phyloP scores from a whole-genome alignment of 2,888 invertebrate genomes.

The Epistrophe eligans region DNA sequence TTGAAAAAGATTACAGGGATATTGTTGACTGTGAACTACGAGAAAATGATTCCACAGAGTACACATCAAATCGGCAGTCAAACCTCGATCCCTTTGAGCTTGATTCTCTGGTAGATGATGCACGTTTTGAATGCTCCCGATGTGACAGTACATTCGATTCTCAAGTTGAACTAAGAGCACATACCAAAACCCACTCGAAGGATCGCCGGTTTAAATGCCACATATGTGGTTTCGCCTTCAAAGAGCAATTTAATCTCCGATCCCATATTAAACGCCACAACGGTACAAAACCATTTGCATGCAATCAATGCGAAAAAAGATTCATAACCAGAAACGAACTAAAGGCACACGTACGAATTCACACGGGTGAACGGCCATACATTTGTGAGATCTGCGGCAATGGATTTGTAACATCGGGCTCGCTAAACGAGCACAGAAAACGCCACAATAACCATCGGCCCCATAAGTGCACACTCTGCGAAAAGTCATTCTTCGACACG shows the following conservation, averaged over 20 bases:
- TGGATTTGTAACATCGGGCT: conserved; percentile 55
- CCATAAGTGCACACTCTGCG: conserved; percentile 69
- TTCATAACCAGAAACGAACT: conserved; percentile 71
- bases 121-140: conserved; percentile 42
- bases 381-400: conserved; percentile 71
- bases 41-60: conserved; percentile 19
- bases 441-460: conserved; percentile 66
- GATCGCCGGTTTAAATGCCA: conserved; percentile 72
- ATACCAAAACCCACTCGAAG: conserved; percentile 57
- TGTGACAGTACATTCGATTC: conserved; percentile 54
- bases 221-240: conserved; percentile 71
- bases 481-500: conserved; percentile 79
- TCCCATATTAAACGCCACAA: conserved; percentile 73
- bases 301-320: conserved; percentile 62
- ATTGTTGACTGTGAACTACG: conserved; percentile 19
- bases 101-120: background rate
- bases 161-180: conserved; percentile 10
- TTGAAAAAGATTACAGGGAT: conserved; percentile 45
- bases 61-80: no score
- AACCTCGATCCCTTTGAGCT: background rate
- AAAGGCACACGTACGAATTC: conserved; percentile 63
- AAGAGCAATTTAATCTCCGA: conserved; percentile 66
- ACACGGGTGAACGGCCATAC: conserved; percentile 75
- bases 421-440: conserved; percentile 67
- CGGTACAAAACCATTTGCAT: conserved; percentile 61